phyloP scores from a whole-genome alignment of 2,888 invertebrate genomes.

The Tenodera sinensis region DNA sequence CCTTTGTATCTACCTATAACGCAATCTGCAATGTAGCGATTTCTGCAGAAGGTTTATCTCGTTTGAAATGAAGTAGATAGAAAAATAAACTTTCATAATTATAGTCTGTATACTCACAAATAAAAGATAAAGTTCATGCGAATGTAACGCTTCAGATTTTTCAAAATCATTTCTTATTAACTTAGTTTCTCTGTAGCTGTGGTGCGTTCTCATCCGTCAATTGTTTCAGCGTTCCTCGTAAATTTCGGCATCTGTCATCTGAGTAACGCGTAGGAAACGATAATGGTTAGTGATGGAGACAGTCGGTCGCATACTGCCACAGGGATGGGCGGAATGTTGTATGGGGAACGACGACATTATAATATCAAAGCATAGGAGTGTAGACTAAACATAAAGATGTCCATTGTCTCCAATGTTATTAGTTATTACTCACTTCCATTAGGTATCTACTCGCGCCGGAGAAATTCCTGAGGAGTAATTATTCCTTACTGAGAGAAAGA shows the following conservation, averaged over 20 bases:
- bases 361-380: not conserved
- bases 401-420: not conserved
- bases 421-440: not conserved
- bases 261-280: not conserved
- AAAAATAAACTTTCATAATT: too few relatives aligned
- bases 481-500: not conserved
- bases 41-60: too few relatives aligned
- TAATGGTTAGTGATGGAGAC: not conserved
- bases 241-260: not conserved
- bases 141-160: too few relatives aligned
- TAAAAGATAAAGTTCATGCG: too few relatives aligned
- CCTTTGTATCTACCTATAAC: too few relatives aligned
- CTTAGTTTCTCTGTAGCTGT: too few relatives aligned
- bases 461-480: not conserved
- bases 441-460: not conserved
- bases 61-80: too few relatives aligned
- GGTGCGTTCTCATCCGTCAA: too few relatives aligned
- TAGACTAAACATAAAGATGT: not conserved
- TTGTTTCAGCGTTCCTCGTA: too few relatives aligned
- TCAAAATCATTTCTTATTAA: too few relatives aligned
- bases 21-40: too few relatives aligned
- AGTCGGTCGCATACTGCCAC: not conserved
- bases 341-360: not conserved
- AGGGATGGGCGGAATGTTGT: not conserved
- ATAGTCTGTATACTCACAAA: too few relatives aligned